Evolutionary conservation across 2,113 vertebrate species (phyloP).

Genomic region (Sinosuthora webbiana): DNA sequence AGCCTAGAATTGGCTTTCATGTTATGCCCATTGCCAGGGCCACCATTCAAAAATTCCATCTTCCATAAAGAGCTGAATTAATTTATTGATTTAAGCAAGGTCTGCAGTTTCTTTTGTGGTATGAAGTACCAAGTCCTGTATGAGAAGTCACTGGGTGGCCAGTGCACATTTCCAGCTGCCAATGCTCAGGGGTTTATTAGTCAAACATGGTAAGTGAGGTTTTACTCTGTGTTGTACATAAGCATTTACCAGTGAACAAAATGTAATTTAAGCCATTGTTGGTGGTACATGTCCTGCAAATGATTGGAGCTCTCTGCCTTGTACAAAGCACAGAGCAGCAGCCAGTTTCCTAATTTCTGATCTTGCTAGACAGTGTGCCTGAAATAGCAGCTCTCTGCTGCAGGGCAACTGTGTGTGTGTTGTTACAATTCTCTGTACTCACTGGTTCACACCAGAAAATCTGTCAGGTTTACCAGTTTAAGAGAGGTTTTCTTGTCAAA

Average conservation of each 20-base stretch:
- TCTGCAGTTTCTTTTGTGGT: background rate
- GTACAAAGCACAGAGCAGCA: background rate
- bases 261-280: background rate
- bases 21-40: background rate
- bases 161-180: background rate
- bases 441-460: background rate
- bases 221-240: background rate
- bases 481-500: background rate
- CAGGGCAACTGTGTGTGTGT: rapidly evolving
- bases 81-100: background rate
- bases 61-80: background rate
- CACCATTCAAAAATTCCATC: background rate
- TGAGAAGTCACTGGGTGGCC: background rate
- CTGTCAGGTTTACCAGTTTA: background rate
- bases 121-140: background rate
- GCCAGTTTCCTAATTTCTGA: background rate
- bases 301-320: rapidly evolving
- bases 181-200: background rate
- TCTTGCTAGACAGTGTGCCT: background rate
- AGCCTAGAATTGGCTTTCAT: background rate
- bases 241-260: background rate
- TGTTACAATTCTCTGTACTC: background rate
- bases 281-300: background rate
- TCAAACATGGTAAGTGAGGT: rapidly evolving
- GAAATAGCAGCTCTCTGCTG: background rate